phyloP scores from a whole-genome alignment of 35 echinoderm and acorn worm genomes.

The Heliocidaris tuberculata region DNA sequence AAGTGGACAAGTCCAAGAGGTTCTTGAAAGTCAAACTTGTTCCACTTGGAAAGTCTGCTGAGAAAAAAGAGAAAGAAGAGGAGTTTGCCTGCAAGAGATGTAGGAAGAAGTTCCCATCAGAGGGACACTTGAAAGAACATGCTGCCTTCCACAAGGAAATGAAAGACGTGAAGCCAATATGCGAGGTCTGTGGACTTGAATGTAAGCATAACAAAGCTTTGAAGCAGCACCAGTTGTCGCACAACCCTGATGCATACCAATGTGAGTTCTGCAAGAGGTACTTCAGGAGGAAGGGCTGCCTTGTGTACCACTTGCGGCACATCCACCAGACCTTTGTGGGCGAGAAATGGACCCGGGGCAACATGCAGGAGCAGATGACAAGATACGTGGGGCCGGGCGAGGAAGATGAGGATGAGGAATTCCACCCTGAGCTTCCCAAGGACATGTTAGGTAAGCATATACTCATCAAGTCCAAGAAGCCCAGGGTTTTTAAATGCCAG shows the following conservation, averaged over 20 bases:
- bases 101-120: neutral
- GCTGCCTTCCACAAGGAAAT: slow-evolving; percentile 7
- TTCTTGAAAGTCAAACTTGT: slow-evolving; percentile 27
- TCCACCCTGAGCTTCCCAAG: slow-evolving; percentile 27
- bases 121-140: neutral
- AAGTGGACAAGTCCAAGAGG: neutral
- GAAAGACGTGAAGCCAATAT: slow-evolving; percentile 23
- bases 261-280: slow-evolving; percentile 32
- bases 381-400: slow-evolving; percentile 38
- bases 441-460: slow-evolving; percentile 45
- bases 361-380: slow-evolving; percentile 27
- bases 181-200: slow-evolving; percentile 40
- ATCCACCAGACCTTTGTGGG: slow-evolving; percentile 7
- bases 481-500: slow-evolving; percentile 26
- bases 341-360: slow-evolving; percentile 28
- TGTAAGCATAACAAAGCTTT: neutral
- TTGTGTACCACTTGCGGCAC: slow-evolving; percentile 23
- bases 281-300: neutral
- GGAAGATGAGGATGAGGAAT: slow-evolving; percentile 12
- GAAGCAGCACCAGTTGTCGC: neutral
- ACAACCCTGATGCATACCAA: neutral
- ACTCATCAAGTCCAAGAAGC: neutral
- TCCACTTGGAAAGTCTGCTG: slow-evolving; percentile 3
- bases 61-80: neutral
- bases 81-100: slow-evolving; percentile 11